Conservation (phyloP, 2,113 vertebrate genomes). For the Phrynosoma platyrhinos region DNA sequence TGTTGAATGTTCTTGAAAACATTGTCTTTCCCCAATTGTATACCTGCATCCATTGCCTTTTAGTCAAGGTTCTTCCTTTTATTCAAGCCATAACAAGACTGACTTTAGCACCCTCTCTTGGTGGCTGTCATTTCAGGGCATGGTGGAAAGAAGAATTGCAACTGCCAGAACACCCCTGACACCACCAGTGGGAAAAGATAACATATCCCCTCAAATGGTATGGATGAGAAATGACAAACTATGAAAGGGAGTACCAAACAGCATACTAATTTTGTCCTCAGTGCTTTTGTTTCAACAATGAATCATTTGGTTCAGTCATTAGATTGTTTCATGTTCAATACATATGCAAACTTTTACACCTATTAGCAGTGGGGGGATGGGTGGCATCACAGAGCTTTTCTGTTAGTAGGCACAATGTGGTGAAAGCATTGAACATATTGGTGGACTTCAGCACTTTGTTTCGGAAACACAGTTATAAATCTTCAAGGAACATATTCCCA, state of each 20-base stretch:
- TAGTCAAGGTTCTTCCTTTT: too few relatives aligned
- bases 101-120: background rate
- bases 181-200: background rate
- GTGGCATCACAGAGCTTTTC: too few relatives aligned
- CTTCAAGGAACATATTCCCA: background rate
- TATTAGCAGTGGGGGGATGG: background rate
- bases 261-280: background rate
- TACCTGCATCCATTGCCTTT: too few relatives aligned
- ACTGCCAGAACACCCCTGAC: background rate
- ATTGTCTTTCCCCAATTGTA: too few relatives aligned
- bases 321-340: background rate
- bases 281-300: background rate
- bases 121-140: background rate
- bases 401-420: background rate
- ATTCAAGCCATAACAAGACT: too few relatives aligned
- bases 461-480: background rate
- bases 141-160: background rate
- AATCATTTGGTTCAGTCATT: background rate
- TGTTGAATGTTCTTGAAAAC: too few relatives aligned
- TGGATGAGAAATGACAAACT: background rate
- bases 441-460: background rate
- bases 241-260: background rate
- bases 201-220: background rate
- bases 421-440: background rate
- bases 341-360: background rate